Evolutionary conservation across 2,888 invertebrate genomes (phyloP).

Genomic region (Lottia gigantea): DNA sequence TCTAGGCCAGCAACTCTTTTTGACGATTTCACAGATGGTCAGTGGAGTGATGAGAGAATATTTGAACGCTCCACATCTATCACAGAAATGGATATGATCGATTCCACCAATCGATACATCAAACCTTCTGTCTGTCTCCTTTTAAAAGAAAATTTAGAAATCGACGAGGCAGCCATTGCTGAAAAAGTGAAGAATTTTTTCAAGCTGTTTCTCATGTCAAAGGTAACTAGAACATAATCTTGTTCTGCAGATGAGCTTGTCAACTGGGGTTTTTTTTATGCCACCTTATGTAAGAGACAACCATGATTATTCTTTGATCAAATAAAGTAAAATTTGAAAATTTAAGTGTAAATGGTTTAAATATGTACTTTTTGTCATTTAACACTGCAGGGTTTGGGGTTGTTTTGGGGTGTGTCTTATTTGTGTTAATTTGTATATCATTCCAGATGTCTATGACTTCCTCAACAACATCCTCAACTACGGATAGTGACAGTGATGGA

Average conservation of each 20-base stretch:
- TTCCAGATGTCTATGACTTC: background rate
- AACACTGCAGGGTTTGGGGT: too few species aligned
- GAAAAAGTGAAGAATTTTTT: constrained; percentile 36
- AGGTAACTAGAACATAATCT: constrained; percentile 30
- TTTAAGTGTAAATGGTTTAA: too few species aligned
- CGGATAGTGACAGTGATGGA: constrained; percentile 3
- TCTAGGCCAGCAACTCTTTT: constrained; percentile 23
- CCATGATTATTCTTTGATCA: too few species aligned
- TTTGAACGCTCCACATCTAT: constrained; percentile 28
- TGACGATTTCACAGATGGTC: constrained; percentile 27
- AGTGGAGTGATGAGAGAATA: constrained; percentile 28
- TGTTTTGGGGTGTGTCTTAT: too few species aligned
- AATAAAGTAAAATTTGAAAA: too few species aligned
- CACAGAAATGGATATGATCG: constrained; percentile 24
- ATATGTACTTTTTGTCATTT: too few species aligned
- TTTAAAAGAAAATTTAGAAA: background rate
- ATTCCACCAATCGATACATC: background rate
- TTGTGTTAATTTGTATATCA: background rate
- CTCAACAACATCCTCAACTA: background rate
- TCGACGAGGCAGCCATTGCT: constrained; percentile 37
- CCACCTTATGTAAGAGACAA: too few species aligned
- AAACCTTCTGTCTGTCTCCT: background rate
- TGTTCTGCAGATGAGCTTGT: too few species aligned
- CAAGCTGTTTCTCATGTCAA: constrained; percentile 37
- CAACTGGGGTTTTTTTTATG: too few species aligned